These are phyloP conservation scores for Lemur catta DNA, from an alignment of 2,797 vertebrate genomes.

Conservation along the genomic window DNA sequence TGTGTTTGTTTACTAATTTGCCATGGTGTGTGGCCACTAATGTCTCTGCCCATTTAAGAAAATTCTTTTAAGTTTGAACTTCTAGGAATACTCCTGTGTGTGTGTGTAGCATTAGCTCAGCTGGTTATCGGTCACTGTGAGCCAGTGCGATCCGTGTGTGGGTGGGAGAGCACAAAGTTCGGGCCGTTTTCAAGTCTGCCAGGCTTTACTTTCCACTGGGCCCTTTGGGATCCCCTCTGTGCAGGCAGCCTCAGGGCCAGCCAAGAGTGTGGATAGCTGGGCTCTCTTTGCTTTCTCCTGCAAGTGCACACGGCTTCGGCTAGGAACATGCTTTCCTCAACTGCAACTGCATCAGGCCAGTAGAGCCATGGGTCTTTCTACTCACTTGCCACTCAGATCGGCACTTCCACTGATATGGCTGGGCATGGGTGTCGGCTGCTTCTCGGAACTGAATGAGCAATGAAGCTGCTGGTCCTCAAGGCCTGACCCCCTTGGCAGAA, in stretches of 20 bases:
- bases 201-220: neutral
- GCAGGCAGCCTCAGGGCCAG: neutral
- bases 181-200: neutral
- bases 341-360: neutral
- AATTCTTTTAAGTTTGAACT: neutral
- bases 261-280: neutral
- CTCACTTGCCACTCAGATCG: neutral
- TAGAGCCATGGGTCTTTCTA: neutral
- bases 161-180: neutral
- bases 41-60: neutral
- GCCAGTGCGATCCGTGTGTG: neutral
- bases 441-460: neutral
- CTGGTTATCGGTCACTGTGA: neutral
- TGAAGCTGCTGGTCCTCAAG: neutral
- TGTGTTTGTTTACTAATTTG: neutral
- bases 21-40: neutral
- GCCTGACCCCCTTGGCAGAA: neutral
- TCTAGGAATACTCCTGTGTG: neutral
- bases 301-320: neutral
- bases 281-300: neutral
- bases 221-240: neutral
- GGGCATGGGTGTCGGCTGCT: fast-evolving
- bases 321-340: neutral
- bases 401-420: neutral
- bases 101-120: neutral